A percentile compares a stretch with the other conserved stretches of the same genome.
phyloP scores from a whole-genome alignment of 1,140 invertebrate genomes.

The Drosophila orena region DNA sequence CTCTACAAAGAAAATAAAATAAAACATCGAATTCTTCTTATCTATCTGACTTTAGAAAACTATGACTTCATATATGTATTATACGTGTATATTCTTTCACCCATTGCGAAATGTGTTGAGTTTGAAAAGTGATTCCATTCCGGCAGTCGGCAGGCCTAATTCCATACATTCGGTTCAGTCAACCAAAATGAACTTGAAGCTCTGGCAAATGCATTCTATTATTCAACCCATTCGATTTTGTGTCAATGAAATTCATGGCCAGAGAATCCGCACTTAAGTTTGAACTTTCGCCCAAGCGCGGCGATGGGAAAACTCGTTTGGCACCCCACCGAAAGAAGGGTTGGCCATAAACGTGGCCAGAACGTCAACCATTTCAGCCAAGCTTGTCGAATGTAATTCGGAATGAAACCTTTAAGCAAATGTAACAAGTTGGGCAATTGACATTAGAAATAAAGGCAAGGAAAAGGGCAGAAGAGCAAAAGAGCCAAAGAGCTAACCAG shows the following conservation, averaged over 20 bases:
- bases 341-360: slow-evolving; percentile 20
- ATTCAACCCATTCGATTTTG: slow-evolving; percentile 18
- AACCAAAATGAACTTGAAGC: slow-evolving; percentile 16
- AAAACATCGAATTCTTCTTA: no score
- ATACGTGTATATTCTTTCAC: background rate
- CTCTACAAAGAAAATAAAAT: no score
- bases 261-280: background rate
- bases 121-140: slow-evolving; percentile 1
- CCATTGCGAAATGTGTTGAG: background rate
- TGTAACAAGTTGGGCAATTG: slow-evolving; percentile 27
- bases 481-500: slow-evolving; percentile 7
- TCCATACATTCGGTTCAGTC: background rate
- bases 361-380: slow-evolving; percentile 2
- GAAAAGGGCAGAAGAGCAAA: slow-evolving; percentile 25
- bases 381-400: slow-evolving; percentile 12
- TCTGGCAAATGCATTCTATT: slow-evolving; percentile 26
- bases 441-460: slow-evolving; percentile 30
- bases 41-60: no score
- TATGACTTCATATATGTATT: no score
- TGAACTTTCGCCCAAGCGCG: slow-evolving; percentile 14
- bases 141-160: background rate
- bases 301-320: slow-evolving; percentile 4
- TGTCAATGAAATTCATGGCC: slow-evolving; percentile 17
- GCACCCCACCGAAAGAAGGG: background rate
- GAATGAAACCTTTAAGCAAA: slow-evolving; percentile 2